phyloP scores from a whole-genome alignment of 2,113 vertebrate species.

The Martes martes region DNA sequence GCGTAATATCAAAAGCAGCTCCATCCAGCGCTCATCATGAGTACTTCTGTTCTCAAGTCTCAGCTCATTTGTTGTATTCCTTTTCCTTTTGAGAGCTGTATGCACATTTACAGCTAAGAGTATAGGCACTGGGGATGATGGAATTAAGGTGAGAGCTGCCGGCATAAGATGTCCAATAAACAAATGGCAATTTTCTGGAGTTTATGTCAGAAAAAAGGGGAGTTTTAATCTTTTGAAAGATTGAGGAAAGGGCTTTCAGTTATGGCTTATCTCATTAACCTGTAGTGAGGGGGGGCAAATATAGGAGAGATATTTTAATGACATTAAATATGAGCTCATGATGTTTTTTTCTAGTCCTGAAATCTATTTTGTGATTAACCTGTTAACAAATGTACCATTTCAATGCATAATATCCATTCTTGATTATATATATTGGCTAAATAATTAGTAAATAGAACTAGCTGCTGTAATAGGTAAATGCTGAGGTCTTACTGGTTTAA shows the following conservation, averaged over 20 bases:
- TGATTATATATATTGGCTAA: neutral
- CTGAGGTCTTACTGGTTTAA: conserved; percentile 19
- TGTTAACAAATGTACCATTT: conserved; percentile 29
- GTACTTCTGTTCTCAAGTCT: neutral
- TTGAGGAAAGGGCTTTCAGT: neutral
- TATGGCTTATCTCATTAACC: neutral
- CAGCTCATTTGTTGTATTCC: neutral
- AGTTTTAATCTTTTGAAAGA: neutral
- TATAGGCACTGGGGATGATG: neutral
- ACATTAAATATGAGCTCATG: neutral
- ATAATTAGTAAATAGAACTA: neutral
- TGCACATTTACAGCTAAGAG: neutral
- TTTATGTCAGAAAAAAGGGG: neutral
- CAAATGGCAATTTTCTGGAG: neutral
- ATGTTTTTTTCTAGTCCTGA: neutral
- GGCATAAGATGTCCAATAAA: neutral
- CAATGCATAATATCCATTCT: neutral
- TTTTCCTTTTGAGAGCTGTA: neutral
- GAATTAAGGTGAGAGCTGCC: neutral
- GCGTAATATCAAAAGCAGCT: neutral
- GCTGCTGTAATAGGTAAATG: neutral
- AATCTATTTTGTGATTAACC: conserved; percentile 17
- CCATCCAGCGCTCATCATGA: neutral
- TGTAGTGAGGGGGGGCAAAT: neutral
- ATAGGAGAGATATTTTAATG: neutral